Evolutionary conservation across 2,797 vertebrate species (phyloP).

Genomic region (Tympanoctomys barrerae): DNA sequence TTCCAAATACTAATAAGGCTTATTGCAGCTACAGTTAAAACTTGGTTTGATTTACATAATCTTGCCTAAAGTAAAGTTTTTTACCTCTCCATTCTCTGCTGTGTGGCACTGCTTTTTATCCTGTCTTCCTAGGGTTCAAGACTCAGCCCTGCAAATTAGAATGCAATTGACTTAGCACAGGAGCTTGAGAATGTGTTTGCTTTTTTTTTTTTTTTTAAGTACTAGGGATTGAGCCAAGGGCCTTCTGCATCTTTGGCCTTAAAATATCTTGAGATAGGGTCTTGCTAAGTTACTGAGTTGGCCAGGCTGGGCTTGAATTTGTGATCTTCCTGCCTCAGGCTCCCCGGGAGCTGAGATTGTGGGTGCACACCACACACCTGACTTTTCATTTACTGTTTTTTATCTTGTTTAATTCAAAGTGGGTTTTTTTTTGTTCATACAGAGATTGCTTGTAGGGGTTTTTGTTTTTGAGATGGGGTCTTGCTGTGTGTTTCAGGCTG

Average conservation of each 20-base stretch:
- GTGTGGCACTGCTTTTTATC: accelerated
- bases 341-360: not conserved
- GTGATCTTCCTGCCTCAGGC: not conserved
- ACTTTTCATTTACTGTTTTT: not conserved
- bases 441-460: not conserved
- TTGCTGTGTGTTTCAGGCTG: not conserved
- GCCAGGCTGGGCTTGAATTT: not conserved
- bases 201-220: not conserved
- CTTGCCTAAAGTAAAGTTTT: not conserved
- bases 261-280: not conserved
- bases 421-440: slow-evolving; percentile 17
- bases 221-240: not conserved
- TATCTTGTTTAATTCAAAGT: slow-evolving; percentile 25
- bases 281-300: not conserved
- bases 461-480: not conserved
- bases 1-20: not conserved
- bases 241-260: not conserved
- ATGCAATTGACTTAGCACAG: not conserved
- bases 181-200: not conserved
- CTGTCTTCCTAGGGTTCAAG: not conserved
- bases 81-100: not conserved
- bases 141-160: not conserved
- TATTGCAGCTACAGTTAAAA: not conserved
- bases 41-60: not conserved
- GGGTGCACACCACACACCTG: not conserved